A percentile compares a stretch with the other conserved stretches of the same genome.
These are phyloP conservation scores for Ascaphus truei DNA, from an alignment of 2,113 vertebrate species.

Conservation along the genomic window DNA sequence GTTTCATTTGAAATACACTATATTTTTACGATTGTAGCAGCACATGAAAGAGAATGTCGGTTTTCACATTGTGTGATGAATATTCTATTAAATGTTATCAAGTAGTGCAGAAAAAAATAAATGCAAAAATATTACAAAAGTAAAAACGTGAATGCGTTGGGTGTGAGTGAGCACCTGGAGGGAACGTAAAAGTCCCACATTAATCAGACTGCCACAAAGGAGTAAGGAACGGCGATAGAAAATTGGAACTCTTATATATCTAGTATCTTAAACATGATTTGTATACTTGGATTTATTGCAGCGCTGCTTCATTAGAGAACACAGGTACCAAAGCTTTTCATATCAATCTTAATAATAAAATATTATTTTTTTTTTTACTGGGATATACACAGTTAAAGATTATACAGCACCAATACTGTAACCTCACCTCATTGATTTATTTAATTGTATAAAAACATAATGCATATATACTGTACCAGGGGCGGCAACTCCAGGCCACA, in stretches of 20 bases:
- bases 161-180: constrained; percentile 50
- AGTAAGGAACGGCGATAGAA: constrained; percentile 57
- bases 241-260: constrained; percentile 41
- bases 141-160: constrained; percentile 64
- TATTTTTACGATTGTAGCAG: constrained; percentile 47
- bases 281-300: constrained; percentile 57
- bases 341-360: constrained; percentile 8
- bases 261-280: constrained; percentile 53
- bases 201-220: constrained; percentile 65
- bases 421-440: not conserved
- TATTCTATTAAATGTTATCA: constrained; percentile 76
- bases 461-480: too few species aligned
- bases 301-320: constrained; percentile 55
- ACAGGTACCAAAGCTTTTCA: constrained; percentile 2
- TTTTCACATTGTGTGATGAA: constrained; percentile 71
- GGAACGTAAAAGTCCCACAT: constrained; percentile 57
- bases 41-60: constrained; percentile 65
- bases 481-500: too few species aligned
- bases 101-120: constrained; percentile 69
- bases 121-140: constrained; percentile 66
- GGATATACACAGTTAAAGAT: not conserved
- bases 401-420: not conserved
- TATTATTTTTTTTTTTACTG: not conserved
- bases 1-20: constrained; percentile 74
- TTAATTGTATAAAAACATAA: not conserved